These are phyloP conservation scores for Eulithis testata DNA, from an alignment of 2,888 invertebrate species.

Conservation along the genomic window DNA sequence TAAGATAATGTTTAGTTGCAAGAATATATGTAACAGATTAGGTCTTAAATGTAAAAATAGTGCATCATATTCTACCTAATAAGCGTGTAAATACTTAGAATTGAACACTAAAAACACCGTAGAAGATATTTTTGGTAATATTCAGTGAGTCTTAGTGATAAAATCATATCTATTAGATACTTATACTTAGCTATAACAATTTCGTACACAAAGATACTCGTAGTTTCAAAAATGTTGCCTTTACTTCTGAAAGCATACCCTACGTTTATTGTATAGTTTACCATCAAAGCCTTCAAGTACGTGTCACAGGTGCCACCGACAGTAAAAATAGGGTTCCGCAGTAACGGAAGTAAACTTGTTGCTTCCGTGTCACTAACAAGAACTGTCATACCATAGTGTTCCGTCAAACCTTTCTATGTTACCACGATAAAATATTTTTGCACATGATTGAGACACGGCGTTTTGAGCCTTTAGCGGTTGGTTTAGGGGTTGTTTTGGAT, in stretches of 20 bases:
- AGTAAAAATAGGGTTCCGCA: slow-evolving; percentile 41
- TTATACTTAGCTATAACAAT: no score
- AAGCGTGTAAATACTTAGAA: no score
- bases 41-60: no score
- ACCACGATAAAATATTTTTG: slow-evolving; percentile 49
- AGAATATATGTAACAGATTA: no score
- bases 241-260: slow-evolving; percentile 15
- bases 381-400: slow-evolving; percentile 43
- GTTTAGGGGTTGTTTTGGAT: slow-evolving; percentile 32
- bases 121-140: no score
- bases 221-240: not conserved
- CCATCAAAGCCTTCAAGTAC: slow-evolving; percentile 24
- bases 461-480: slow-evolving; percentile 23
- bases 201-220: not conserved
- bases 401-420: slow-evolving; percentile 47
- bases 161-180: no score
- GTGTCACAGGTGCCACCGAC: slow-evolving; percentile 33
- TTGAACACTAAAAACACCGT: no score
- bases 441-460: slow-evolving; percentile 32
- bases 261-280: slow-evolving; percentile 15
- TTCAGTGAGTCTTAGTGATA: no score
- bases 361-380: slow-evolving; percentile 42
- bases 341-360: slow-evolving; percentile 37
- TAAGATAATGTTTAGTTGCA: no score
- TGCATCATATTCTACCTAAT: no score